Evolutionary conservation across 2,113 vertebrate species (phyloP).

Genomic region (Donacobius atricapilla): DNA sequence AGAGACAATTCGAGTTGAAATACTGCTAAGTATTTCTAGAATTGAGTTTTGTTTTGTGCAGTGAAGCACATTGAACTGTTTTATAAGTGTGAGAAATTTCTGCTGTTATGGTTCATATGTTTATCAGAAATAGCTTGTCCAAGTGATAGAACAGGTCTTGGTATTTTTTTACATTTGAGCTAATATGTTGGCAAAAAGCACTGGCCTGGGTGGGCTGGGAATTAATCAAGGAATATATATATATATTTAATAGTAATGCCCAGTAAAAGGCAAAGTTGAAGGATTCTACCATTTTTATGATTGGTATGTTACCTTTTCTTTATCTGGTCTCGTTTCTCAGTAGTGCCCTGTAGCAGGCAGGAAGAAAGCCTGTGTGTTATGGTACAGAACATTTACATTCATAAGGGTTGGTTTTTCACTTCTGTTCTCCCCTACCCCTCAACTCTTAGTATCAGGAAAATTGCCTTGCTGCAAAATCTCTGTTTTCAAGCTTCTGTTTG

Average conservation of each 20-base stretch:
- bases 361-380: not conserved
- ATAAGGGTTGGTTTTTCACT: not conserved
- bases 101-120: not conserved
- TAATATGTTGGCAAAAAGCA: not conserved
- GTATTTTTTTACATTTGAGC: not conserved
- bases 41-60: not conserved
- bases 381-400: not conserved
- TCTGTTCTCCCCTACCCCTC: not conserved
- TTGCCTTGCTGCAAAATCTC: slow-evolving; percentile 82
- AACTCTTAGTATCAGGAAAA: slow-evolving; percentile 86
- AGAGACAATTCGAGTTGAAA: not conserved
- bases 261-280: not conserved
- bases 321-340: not conserved
- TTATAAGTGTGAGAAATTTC: not conserved
- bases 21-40: not conserved
- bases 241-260: no score
- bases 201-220: not conserved
- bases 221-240: not conserved
- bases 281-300: not conserved
- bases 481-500: slow-evolving; percentile 90
- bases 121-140: not conserved
- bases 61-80: not conserved
- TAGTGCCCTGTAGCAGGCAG: not conserved
- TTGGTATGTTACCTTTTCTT: not conserved
- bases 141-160: not conserved